Percentiles rank a stretch among this genome's conserved stretches.
Conservation (phyloP, 2,888 invertebrate species). For the Muschampia staudingeri region DNA sequence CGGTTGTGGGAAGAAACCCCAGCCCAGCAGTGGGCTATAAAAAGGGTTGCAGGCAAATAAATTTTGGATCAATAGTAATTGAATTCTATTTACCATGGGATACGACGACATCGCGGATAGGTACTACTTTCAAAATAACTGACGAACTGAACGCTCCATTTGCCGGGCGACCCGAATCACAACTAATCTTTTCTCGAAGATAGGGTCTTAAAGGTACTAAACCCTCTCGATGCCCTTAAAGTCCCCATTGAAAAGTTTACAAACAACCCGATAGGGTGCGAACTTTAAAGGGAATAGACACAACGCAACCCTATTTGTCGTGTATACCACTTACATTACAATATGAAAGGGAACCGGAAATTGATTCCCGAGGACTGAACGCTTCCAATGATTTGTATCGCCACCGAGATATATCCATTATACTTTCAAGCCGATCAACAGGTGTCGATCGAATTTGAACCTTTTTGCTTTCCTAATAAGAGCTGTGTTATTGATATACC, state of each 20-base stretch:
- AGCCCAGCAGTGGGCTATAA: no score
- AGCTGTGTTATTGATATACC: neutral
- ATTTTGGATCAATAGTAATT: neutral
- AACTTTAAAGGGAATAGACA: slow-evolving; percentile 58
- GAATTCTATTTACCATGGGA: neutral
- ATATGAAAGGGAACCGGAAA: slow-evolving; percentile 88
- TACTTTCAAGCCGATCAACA: slow-evolving; percentile 70
- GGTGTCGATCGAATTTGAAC: slow-evolving; percentile 69
- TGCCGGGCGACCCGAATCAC: neutral
- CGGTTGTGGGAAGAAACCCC: no score
- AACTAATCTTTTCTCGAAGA: slow-evolving; percentile 17
- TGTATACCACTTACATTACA: slow-evolving; percentile 86
- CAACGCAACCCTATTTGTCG: slow-evolving; percentile 71
- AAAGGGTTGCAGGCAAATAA: no score
- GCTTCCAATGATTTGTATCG: slow-evolving; percentile 86
- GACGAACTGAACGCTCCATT: neutral
- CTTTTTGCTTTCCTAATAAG: slow-evolving; percentile 55
- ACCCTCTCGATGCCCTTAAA: neutral
- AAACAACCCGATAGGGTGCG: slow-evolving; percentile 53
- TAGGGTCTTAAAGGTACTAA: neutral
- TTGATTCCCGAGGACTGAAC: slow-evolving; percentile 87
- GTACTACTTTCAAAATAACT: neutral
- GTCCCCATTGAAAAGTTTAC: slow-evolving; percentile 45
- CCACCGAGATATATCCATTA: slow-evolving; percentile 51
- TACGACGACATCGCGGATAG: neutral